A percentile compares a stretch with the other conserved stretches of the same genome.
Evolutionary conservation across 2,113 vertebrate species (phyloP).

Genomic region (Cavia porcellus): DNA sequence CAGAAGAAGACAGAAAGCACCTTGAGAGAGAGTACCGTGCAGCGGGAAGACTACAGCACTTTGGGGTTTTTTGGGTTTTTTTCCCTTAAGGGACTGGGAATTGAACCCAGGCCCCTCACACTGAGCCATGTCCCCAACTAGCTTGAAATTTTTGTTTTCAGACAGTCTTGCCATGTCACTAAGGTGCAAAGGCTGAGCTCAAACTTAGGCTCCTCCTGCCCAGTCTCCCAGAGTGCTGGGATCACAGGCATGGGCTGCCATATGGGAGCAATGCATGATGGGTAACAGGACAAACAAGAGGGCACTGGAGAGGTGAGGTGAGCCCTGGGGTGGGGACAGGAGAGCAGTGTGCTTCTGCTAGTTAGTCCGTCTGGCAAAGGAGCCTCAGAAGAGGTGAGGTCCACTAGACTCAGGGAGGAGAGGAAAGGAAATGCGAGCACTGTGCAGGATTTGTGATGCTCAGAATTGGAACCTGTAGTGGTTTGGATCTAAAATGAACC

Average conservation of each 20-base stretch:
- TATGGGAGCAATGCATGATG: accelerated
- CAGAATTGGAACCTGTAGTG: neutral
- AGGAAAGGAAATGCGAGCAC: neutral
- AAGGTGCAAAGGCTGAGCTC: neutral
- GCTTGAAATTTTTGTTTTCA: neutral
- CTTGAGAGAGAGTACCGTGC: too few species aligned
- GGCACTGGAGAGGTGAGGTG: accelerated
- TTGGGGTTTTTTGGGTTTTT: too few species aligned
- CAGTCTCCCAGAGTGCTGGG: neutral
- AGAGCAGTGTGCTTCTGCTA: too few species aligned
- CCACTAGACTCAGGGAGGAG: accelerated
- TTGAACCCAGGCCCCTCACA: neutral
- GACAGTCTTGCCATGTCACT: neutral
- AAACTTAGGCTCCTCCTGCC: neutral
- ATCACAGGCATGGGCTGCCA: neutral
- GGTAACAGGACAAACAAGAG: accelerated
- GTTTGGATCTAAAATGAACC: neutral
- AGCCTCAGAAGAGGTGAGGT: neutral
- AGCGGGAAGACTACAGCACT: neutral
- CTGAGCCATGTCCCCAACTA: neutral
- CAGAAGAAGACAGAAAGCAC: neutral
- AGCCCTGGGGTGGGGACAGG: neutral
- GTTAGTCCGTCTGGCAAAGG: neutral
- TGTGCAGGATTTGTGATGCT: neutral
- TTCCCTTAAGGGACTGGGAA: neutral